Percentiles rank a stretch among this genome's conserved stretches.
These are phyloP conservation scores for Helicolenus hilgendorfi DNA, from an alignment of 2,797 vertebrate genomes.

Conservation along the genomic window DNA sequence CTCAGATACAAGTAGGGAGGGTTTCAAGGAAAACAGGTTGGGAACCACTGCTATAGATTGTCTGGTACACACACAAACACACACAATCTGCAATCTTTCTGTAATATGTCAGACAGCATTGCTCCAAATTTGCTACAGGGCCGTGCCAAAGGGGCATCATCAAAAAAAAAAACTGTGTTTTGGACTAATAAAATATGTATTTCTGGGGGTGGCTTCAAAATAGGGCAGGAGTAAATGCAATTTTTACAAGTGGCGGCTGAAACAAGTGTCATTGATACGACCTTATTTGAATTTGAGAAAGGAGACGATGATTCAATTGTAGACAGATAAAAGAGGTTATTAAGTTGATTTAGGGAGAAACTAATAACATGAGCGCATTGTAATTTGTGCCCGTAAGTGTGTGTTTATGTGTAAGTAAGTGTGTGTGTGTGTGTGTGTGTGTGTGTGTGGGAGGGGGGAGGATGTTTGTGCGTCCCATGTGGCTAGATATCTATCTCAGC, in stretches of 20 bases:
- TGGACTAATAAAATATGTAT: neutral
- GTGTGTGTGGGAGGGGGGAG: neutral
- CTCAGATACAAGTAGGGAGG: neutral
- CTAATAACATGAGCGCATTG: neutral
- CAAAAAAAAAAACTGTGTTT: neutral
- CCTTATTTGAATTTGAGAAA: conserved; percentile 14
- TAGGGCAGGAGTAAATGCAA: neutral
- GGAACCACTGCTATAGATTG: neutral
- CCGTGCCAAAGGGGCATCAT: neutral
- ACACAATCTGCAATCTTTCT: neutral
- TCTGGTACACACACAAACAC: neutral
- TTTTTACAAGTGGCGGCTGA: neutral
- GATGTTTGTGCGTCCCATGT: conserved; percentile 25
- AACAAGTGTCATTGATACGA: neutral
- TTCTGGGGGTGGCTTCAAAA: neutral
- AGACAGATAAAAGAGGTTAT: conserved; percentile 12
- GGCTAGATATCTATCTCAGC: conserved; percentile 66
- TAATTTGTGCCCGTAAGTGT: neutral
- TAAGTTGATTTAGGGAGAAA: conserved; percentile 34
- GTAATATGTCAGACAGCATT: neutral
- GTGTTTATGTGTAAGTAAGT: neutral
- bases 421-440: neutral
- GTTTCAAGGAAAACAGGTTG: neutral
- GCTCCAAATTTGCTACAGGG: neutral
- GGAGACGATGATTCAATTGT: neutral